Percentiles rank a stretch among this genome's conserved stretches.
Evolutionary conservation across 2,888 invertebrate species (phyloP).

Genomic region (Cheilosia variabilis): DNA sequence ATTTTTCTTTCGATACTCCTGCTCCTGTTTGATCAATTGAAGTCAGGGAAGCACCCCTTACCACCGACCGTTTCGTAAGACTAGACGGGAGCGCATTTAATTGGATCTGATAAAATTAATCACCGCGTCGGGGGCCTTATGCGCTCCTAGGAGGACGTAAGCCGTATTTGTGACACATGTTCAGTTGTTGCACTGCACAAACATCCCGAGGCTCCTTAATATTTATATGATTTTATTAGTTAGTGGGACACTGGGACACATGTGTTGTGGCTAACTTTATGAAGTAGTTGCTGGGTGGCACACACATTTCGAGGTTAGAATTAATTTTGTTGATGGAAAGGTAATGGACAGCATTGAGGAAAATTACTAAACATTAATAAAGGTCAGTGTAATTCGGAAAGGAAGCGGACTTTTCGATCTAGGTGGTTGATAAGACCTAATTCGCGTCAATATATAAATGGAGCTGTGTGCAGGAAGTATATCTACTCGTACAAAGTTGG

Average conservation of each 20-base stretch:
- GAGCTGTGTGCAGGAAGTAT: neutral
- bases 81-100: constrained; percentile 6
- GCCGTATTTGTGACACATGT: constrained; percentile 53
- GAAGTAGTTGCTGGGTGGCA: constrained; percentile 2
- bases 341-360: constrained; percentile 36
- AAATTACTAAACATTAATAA: constrained; percentile 40
- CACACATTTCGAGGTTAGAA: constrained; percentile 16
- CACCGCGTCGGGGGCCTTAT: neutral
- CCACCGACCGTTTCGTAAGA: neutral
- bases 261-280: constrained; percentile 25
- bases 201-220: constrained; percentile 46
- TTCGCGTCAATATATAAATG: neutral
- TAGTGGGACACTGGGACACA: constrained; percentile 14
- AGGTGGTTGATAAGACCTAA: neutral
- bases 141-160: constrained; percentile 17
- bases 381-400: constrained; percentile 42
- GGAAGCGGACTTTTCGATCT: neutral
- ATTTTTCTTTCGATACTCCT: constrained; percentile 1
- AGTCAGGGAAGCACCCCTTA: neutral
- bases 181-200: constrained; percentile 47
- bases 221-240: constrained; percentile 43
- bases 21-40: constrained; percentile 70
- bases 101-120: constrained; percentile 63
- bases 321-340: constrained; percentile 43
- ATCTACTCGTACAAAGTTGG: too few relatives aligned